phyloP scores from a whole-genome alignment of 1,140 invertebrate genomes.

The Penaeus indicus region DNA sequence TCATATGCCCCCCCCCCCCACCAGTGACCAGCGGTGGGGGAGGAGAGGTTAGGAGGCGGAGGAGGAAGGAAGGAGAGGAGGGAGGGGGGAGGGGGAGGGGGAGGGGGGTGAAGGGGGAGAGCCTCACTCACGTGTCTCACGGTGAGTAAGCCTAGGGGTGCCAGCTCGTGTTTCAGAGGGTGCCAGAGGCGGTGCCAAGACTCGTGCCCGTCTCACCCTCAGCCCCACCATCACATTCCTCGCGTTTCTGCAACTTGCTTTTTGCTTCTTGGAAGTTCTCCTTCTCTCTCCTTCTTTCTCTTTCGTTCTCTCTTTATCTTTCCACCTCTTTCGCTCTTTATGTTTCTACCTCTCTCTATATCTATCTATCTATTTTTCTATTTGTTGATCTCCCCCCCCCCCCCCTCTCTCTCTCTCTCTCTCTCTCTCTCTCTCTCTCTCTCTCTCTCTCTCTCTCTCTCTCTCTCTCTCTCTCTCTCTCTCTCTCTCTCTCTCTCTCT shows the following conservation, averaged over 20 bases:
- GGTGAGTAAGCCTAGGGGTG: too few species aligned
- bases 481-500: background rate
- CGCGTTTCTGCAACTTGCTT: too few species aligned
- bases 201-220: too few species aligned
- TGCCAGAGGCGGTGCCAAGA: too few species aligned
- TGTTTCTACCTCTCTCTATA: constrained; percentile 10
- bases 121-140: background rate
- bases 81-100: background rate
- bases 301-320: constrained; percentile 22
- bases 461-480: too few species aligned
- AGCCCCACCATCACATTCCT: too few species aligned
- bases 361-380: background rate
- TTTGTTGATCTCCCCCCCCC: background rate
- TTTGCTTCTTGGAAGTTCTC: background rate
- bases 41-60: background rate
- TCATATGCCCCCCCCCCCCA: too few species aligned
- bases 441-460: background rate
- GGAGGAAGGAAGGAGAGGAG: background rate
- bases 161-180: too few species aligned
- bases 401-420: background rate
- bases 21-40: background rate
- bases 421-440: background rate
- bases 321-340: constrained; percentile 18
- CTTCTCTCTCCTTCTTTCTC: constrained; percentile 15
- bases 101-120: background rate